Conservation (phyloP, 2,888 invertebrate genomes). For the Conops quadrifasciatus region DNA sequence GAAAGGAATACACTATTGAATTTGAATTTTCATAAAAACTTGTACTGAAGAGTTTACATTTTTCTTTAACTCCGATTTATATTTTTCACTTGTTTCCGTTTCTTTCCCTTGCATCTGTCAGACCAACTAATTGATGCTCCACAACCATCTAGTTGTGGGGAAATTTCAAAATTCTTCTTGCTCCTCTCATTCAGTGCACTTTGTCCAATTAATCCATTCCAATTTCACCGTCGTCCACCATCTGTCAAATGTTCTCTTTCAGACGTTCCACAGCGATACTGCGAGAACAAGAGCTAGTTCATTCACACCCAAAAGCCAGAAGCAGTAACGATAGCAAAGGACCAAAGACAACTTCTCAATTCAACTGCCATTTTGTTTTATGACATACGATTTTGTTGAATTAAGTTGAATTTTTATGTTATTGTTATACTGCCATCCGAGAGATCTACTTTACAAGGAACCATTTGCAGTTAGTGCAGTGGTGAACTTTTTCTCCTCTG, state of each 20-base stretch:
- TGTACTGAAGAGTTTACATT: neutral
- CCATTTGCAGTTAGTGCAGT: neutral
- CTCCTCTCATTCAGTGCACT: conserved; percentile 3
- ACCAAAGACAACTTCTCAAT: conserved; percentile 41
- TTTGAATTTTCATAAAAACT: neutral
- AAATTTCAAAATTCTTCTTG: neutral
- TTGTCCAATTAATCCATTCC: conserved; percentile 18
- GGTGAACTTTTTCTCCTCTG: neutral
- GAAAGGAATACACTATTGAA: neutral
- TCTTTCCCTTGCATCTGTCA: neutral
- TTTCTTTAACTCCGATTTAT: neutral
- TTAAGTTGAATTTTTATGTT: conserved; percentile 15
- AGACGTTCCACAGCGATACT: neutral
- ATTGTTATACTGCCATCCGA: neutral
- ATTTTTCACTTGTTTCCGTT: conserved; percentile 18
- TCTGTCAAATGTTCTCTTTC: neutral
- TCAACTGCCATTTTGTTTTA: conserved; percentile 63
- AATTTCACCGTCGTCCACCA: neutral
- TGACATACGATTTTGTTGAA: conserved; percentile 38
- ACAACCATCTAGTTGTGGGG: too few species aligned
- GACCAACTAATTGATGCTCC: neutral
- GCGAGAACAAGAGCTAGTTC: conserved; percentile 44
- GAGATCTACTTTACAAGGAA: neutral
- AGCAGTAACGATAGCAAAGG: conserved; percentile 16
- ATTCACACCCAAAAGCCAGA: conserved; percentile 50